Evolutionary conservation across 2,888 invertebrate genomes (phyloP).

Genomic region (Proisotoma minuta): DNA sequence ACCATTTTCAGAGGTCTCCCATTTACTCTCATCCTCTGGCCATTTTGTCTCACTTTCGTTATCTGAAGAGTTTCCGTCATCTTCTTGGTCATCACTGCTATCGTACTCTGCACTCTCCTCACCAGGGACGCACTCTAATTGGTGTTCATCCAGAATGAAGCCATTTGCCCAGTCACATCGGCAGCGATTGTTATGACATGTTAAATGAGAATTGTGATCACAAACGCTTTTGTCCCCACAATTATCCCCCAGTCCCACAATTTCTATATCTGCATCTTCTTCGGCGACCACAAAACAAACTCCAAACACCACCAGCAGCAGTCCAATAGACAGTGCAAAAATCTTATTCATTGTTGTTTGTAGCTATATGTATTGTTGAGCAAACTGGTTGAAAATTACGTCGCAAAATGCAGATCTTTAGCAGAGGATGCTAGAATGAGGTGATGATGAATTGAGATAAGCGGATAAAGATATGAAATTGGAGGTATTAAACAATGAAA

Average conservation of each 20-base stretch:
- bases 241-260: background rate
- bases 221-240: slow-evolving; percentile 1
- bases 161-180: background rate
- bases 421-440: too few relatives aligned
- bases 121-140: background rate
- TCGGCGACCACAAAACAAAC: background rate
- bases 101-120: background rate
- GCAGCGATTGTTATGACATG: background rate
- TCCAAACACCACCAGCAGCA: background rate
- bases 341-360: too few relatives aligned
- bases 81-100: background rate
- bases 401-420: too few relatives aligned
- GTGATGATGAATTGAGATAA: too few relatives aligned
- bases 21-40: background rate
- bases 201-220: background rate
- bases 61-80: background rate
- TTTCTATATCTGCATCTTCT: background rate
- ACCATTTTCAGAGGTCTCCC: background rate
- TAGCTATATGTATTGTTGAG: too few relatives aligned
- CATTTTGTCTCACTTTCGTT: background rate
- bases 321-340: too few relatives aligned
- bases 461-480: too few relatives aligned
- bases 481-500: too few relatives aligned
- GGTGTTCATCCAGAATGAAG: background rate
- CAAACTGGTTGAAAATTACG: too few relatives aligned